phyloP scores from a whole-genome alignment of 2,113 vertebrate species.

The Jacana jacana region DNA sequence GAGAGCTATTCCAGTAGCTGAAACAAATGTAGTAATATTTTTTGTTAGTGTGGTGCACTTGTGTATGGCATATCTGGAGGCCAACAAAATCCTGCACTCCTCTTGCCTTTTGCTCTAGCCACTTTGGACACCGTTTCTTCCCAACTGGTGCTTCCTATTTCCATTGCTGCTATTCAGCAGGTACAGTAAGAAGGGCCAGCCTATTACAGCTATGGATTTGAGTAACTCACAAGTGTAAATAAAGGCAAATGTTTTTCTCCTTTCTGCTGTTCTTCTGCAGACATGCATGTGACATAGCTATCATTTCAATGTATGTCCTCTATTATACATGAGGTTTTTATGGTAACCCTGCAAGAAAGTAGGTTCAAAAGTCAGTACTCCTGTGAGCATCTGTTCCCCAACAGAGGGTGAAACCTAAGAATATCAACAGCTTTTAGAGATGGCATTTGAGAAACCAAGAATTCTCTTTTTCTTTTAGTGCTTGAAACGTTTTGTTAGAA shows the following conservation, averaged over 20 bases:
- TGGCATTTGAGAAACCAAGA: neutral
- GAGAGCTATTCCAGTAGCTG: neutral
- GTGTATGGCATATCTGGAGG: neutral
- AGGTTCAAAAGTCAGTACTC: neutral
- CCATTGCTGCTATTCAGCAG: neutral
- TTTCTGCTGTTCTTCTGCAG: neutral
- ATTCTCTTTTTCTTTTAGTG: neutral
- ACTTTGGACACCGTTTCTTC: neutral
- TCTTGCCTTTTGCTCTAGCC: neutral
- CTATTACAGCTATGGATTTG: neutral
- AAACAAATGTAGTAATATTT: neutral
- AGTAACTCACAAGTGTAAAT: neutral
- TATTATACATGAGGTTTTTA: neutral
- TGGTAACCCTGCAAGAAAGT: neutral
- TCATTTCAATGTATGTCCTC: neutral
- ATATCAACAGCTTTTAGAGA: neutral
- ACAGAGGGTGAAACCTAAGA: neutral
- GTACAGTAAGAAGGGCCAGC: neutral
- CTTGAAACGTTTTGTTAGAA: neutral
- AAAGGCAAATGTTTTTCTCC: neutral
- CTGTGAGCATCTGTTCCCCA: neutral
- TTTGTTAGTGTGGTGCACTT: neutral
- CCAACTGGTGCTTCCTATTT: neutral
- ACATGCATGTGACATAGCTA: neutral
- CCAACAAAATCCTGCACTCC: neutral